These are phyloP conservation scores for Rotaria sp. DNA, from an alignment of 2,888 invertebrate genomes.

Conservation along the genomic window DNA sequence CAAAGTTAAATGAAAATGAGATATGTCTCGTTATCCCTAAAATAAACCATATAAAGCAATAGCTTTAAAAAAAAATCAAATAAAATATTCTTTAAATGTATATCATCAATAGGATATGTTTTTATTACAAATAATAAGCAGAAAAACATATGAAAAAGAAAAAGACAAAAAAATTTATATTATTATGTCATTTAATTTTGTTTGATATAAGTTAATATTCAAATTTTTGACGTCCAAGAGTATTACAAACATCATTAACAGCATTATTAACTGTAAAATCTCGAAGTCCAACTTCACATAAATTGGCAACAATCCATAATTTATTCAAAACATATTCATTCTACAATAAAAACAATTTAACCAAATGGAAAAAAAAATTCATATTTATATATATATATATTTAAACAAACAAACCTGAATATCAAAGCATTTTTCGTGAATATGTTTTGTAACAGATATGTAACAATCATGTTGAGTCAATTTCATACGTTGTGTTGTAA, in stretches of 20 bases:
- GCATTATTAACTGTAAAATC: background rate
- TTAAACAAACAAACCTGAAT: slow-evolving; percentile 9
- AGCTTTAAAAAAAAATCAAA: too few species aligned
- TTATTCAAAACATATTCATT: slow-evolving; percentile 36
- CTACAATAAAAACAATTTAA: background rate
- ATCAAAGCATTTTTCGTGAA: slow-evolving; percentile 38
- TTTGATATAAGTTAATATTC: background rate
- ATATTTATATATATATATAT: background rate
- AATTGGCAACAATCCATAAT: slow-evolving; percentile 38
- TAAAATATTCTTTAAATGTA: too few species aligned
- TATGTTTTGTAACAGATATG: slow-evolving; percentile 30
- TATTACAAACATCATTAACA: background rate
- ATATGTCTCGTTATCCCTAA: too few species aligned
- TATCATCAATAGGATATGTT: background rate
- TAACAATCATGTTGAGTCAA: slow-evolving; percentile 40
- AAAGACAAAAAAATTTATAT: too few species aligned
- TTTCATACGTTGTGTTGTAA: slow-evolving; percentile 29
- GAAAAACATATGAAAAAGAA: background rate
- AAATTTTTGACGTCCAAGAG: background rate
- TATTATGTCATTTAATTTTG: too few species aligned
- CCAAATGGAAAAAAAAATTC: background rate
- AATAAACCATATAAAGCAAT: too few species aligned
- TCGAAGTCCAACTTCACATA: slow-evolving; percentile 37
- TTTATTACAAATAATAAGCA: background rate
- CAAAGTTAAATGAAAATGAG: too few species aligned